A percentile compares a stretch with the other conserved stretches of the same genome.
Conservation (phyloP, 2,797 vertebrate genomes). For the Cetoscarus ocellatus region DNA sequence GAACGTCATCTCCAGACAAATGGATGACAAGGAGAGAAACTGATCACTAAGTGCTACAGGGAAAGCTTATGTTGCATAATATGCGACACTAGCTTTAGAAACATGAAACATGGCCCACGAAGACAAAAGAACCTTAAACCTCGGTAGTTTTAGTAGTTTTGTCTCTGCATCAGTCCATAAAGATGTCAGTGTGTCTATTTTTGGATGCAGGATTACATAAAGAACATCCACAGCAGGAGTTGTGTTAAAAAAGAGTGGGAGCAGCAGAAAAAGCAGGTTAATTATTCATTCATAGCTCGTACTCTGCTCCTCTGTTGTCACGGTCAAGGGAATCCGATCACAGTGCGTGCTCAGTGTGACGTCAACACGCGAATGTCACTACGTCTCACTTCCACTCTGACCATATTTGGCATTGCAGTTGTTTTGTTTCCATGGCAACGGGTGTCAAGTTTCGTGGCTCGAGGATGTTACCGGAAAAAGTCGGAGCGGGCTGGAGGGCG, state of each 20-base stretch:
- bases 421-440: slow-evolving; percentile 82
- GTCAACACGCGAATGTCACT: slow-evolving; percentile 71
- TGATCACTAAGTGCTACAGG: background rate
- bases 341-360: slow-evolving; percentile 73
- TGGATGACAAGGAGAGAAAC: background rate
- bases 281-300: slow-evolving; percentile 72
- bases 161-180: background rate
- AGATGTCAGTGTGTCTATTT: slow-evolving; percentile 50
- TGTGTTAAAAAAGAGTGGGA: slow-evolving; percentile 53
- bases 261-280: slow-evolving; percentile 56
- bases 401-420: slow-evolving; percentile 87
- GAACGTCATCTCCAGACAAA: too few species aligned
- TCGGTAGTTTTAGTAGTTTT: background rate
- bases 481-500: slow-evolving; percentile 21
- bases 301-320: slow-evolving; percentile 56
- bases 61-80: background rate
- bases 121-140: background rate
- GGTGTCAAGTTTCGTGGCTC: slow-evolving; percentile 58
- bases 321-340: slow-evolving; percentile 77
- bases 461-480: slow-evolving; percentile 68
- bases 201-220: slow-evolving; percentile 49
- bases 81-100: background rate
- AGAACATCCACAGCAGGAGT: slow-evolving; percentile 8
- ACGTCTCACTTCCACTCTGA: slow-evolving; percentile 76
- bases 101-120: background rate